A percentile compares a stretch with the other conserved stretches of the same genome.
Evolutionary conservation across 2,113 vertebrate genomes (phyloP).

Genomic region (Notothenia coriiceps): DNA sequence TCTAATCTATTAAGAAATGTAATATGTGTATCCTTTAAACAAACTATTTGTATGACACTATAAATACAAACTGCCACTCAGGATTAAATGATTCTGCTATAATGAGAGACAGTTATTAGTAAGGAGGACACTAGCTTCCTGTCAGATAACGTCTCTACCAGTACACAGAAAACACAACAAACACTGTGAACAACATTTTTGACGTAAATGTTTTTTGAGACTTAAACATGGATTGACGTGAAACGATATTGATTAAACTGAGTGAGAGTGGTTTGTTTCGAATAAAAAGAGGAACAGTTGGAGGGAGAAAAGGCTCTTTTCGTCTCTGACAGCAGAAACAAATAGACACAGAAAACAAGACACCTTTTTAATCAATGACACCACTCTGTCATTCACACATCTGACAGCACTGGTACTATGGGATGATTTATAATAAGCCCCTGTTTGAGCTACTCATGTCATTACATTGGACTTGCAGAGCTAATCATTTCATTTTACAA

Average conservation of each 20-base stretch:
- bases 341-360: background rate
- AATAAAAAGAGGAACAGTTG: background rate
- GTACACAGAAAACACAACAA: background rate
- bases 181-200: too few relatives aligned
- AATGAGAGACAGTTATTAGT: slow-evolving; percentile 6
- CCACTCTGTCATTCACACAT: background rate
- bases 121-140: slow-evolving; percentile 35
- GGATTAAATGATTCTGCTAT: slow-evolving; percentile 17
- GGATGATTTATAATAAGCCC: background rate
- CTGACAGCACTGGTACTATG: background rate
- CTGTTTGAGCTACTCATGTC: background rate
- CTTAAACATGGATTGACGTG: too few relatives aligned
- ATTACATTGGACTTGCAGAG: background rate
- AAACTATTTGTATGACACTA: slow-evolving; percentile 3
- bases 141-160: slow-evolving; percentile 4
- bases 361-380: background rate
- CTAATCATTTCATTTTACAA: too few relatives aligned
- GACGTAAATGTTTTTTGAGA: too few relatives aligned
- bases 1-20: too few relatives aligned
- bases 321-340: background rate
- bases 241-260: too few relatives aligned
- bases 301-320: background rate
- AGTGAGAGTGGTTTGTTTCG: slow-evolving; percentile 16
- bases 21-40: background rate
- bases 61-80: slow-evolving; percentile 11